phyloP scores from a whole-genome alignment of 2,888 invertebrate genomes.

The Chrysolina oricalcia region DNA sequence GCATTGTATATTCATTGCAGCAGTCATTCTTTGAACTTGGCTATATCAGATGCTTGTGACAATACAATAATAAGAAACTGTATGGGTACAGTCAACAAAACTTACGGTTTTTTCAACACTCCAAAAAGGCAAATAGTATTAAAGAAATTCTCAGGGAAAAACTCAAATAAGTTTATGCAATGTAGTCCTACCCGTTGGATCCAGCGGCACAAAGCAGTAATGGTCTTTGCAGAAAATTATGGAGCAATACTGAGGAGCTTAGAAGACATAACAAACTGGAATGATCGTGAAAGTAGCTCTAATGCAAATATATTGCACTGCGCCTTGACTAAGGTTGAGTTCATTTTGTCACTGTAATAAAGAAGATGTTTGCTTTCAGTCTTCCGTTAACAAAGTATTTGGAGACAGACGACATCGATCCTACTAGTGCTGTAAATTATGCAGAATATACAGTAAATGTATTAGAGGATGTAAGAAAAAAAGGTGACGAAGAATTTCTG shows the following conservation, averaged over 20 bases:
- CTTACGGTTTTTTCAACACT: conserved; percentile 39
- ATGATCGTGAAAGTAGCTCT: too few species aligned
- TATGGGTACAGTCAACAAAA: conserved; percentile 48
- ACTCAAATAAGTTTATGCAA: too few species aligned
- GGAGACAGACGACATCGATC: not conserved
- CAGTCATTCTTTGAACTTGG: conserved; percentile 58
- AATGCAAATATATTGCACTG: too few species aligned
- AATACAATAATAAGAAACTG: conserved; percentile 53
- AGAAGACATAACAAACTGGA: not conserved
- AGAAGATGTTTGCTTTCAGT: conserved; percentile 5
- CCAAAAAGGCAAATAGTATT: conserved; percentile 28
- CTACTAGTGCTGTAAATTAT: not conserved
- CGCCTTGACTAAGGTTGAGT: too few species aligned
- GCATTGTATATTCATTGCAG: conserved; percentile 59
- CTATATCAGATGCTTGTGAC: conserved; percentile 52
- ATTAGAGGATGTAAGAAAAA: not conserved
- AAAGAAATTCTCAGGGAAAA: not conserved
- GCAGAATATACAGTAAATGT: conserved; percentile 6
- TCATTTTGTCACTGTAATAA: conserved; percentile 1
- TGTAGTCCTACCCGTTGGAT: too few species aligned
- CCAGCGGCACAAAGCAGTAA: too few species aligned
- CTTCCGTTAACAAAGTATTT: conserved; percentile 12
- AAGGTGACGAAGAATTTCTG: conserved; percentile 9
- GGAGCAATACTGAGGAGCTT: conserved; percentile 2
- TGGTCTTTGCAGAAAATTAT: not conserved